Evolutionary conservation across 2,888 invertebrate species (phyloP), one percentile per base, ranked within the genome.

Genomic region (Therioaphis trifolii): DNA sequence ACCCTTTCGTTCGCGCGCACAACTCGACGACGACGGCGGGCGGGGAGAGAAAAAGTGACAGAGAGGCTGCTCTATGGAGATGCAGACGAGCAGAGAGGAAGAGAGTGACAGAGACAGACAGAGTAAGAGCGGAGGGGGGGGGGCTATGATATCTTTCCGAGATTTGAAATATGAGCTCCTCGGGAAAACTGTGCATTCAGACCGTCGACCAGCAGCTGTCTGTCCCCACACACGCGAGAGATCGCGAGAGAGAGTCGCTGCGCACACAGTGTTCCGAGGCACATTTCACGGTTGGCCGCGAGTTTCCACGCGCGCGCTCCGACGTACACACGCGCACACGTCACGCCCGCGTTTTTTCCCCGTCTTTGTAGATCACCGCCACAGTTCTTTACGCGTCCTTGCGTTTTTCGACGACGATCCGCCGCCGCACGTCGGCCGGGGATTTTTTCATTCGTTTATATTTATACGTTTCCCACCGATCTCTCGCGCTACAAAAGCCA

Each of bases 101-200:
- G 7, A 35, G 35, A 35, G 35, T 5, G 35, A 35, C 7, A n/a
- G n/a, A n/a, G n/a, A n/a, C n/a, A n/a, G n/a, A n/a, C 35, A 3
- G 35, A 7, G 35, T 5, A 35, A 35, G 69, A 35, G 69, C 18
- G 55, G 55, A 35, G 35, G 27, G n/a, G 75, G 21, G 5, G 24
- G 24, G 11, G 35, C 7, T 15, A 27, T 27, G 43, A 46, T 46
- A 46, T 68, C 55, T 40, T 27, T 12, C 24, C 72, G 61, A 63
- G 82, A 82, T 82, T 82, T 82, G 82, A 82, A 82, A 82, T 82
- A 82, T 63, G 82, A 82, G 63, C 72, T 82, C 49, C 63, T 24
- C 72, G 58, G 35, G 63, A 74, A 82, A 72, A 74, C 72, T 24
- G 82, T 63, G 82, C 80, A 72, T 80, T 80, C 71, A 71, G 58